Percentiles rank a stretch among this genome's conserved stretches.
These are phyloP conservation scores for Drosophila rubida DNA, from an alignment of 2,888 invertebrate species.

Conservation along the genomic window DNA sequence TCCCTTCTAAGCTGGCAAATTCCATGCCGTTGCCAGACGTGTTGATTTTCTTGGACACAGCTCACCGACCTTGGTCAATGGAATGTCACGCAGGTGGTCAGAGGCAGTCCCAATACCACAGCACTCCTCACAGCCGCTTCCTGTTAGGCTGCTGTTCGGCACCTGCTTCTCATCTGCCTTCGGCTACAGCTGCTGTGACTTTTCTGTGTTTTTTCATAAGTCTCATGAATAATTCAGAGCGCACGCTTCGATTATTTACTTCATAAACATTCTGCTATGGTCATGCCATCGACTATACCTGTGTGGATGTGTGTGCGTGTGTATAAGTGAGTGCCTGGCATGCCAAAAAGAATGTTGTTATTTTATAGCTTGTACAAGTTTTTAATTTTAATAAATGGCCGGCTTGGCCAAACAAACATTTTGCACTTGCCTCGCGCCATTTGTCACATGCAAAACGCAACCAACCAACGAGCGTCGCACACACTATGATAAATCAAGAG, in stretches of 20 bases:
- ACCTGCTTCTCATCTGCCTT: conserved; percentile 23
- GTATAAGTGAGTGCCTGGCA: conserved; percentile 1
- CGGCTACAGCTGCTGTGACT: conserved; percentile 16
- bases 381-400: conserved; percentile 70
- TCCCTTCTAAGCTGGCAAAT: too few species aligned
- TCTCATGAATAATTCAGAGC: conserved; percentile 81
- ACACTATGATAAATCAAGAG: conserved; percentile 7
- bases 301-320: neutral
- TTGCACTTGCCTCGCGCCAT: conserved; percentile 21
- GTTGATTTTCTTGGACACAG: conserved; percentile 45
- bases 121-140: conserved; percentile 39
- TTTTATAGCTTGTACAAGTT: conserved; percentile 49
- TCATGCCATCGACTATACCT: conserved; percentile 14
- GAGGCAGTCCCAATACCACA: conserved; percentile 11
- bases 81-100: conserved; percentile 67
- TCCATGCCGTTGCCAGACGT: conserved; percentile 10
- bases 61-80: conserved; percentile 44
- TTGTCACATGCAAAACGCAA: conserved; percentile 3
- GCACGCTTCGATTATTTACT: conserved; percentile 82
- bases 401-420: conserved; percentile 28
- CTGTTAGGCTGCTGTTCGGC: conserved; percentile 12
- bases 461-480: too few species aligned
- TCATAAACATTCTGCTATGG: conserved; percentile 67
- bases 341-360: conserved; percentile 17
- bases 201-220: conserved; percentile 66